phyloP scores from a whole-genome alignment of 1,140 invertebrate species.

The Stegodyphus mimosarum region DNA sequence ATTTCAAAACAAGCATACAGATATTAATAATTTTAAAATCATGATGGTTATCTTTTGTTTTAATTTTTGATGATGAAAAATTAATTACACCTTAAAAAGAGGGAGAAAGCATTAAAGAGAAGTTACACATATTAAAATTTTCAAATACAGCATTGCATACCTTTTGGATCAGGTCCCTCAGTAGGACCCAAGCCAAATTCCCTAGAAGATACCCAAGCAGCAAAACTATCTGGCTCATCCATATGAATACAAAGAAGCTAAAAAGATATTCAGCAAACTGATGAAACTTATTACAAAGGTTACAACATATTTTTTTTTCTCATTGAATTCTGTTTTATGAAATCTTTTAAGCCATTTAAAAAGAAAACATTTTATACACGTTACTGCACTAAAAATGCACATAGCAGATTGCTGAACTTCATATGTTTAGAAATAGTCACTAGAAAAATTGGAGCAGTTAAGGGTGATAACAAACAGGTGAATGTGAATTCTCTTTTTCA shows the following conservation, averaged over 20 bases:
- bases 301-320: no score
- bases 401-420: no score
- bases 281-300: neutral
- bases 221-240: slow-evolving; percentile 97
- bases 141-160: slow-evolving; percentile 70
- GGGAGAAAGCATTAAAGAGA: neutral
- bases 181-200: slow-evolving; percentile 86
- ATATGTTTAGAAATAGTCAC: no score
- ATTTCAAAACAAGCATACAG: neutral
- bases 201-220: slow-evolving; percentile 97
- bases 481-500: no score
- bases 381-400: no score
- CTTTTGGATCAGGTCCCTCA: slow-evolving; percentile 87
- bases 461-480: no score
- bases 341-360: no score
- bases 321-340: no score
- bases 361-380: no score
- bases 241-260: slow-evolving; percentile 97
- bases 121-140: neutral
- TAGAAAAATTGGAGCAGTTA: no score
- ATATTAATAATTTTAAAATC: neutral
- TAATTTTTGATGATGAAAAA: no score
- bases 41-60: no score
- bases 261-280: neutral
- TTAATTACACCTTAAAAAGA: neutral